A percentile compares a stretch with the other conserved stretches of the same genome.
phyloP scores from a whole-genome alignment of 1,140 invertebrate genomes.

The Galleria mellonella region DNA sequence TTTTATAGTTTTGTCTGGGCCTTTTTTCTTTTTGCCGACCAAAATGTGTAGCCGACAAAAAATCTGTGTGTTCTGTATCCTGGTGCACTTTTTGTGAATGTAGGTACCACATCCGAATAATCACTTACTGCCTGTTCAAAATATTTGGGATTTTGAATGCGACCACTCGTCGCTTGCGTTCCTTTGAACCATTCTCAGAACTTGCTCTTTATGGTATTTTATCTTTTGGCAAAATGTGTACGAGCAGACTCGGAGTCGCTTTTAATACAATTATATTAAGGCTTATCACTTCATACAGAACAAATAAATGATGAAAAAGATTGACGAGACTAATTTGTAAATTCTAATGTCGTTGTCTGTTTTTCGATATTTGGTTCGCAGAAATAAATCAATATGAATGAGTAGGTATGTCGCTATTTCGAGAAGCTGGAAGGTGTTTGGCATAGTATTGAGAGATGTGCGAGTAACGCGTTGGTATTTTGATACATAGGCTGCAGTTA shows the following conservation, averaged over 20 bases:
- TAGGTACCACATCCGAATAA: constrained; percentile 71
- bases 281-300: no score
- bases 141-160: constrained; percentile 68
- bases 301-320: no score
- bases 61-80: constrained; percentile 62
- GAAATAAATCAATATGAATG: constrained; percentile 57
- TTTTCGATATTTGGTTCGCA: background rate
- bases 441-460: constrained; percentile 71
- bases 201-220: constrained; percentile 21
- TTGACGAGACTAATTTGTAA: no score
- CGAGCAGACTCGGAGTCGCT: background rate
- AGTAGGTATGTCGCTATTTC: constrained; percentile 51
- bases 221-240: constrained; percentile 9
- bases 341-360: background rate
- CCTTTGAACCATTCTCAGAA: constrained; percentile 58
- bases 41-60: constrained; percentile 59
- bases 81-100: constrained; percentile 65
- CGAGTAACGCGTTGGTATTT: constrained; percentile 70
- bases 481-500: constrained; percentile 73
- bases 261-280: no score
- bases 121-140: constrained; percentile 66
- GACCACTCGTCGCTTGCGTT: constrained; percentile 35
- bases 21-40: constrained; percentile 60
- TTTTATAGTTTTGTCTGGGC: constrained; percentile 65
- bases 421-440: constrained; percentile 71